A percentile compares a stretch with the other conserved stretches of the same genome.
phyloP scores from a whole-genome alignment of 2,113 vertebrate genomes.

The Vombatus ursinus region DNA sequence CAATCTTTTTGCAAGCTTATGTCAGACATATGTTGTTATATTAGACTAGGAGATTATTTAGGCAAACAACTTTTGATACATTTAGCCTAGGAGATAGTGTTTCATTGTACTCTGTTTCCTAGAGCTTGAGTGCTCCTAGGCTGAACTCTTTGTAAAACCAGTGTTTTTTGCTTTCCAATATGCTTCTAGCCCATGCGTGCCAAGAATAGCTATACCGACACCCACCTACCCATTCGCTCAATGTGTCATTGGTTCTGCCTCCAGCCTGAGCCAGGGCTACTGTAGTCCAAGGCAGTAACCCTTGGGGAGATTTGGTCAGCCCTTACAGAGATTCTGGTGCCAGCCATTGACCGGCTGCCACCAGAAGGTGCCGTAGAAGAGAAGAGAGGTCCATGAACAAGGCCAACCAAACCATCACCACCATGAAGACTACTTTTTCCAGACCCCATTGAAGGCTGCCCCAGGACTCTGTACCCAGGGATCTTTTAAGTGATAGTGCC shows the following conservation, averaged over 20 bases:
- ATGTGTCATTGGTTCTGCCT: background rate
- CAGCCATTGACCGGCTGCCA: background rate
- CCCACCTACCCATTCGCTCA: background rate
- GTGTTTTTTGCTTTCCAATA: constrained; percentile 3
- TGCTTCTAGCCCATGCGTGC: background rate
- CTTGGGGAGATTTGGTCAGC: background rate
- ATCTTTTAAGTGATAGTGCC: background rate
- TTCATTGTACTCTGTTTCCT: constrained; percentile 15
- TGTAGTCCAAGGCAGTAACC: background rate
- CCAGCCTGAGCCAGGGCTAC: background rate
- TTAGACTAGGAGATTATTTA: constrained; percentile 41
- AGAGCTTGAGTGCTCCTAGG: constrained; percentile 19
- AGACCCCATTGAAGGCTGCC: background rate
- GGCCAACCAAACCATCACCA: background rate
- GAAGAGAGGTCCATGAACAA: background rate
- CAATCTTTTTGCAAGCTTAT: constrained; percentile 38
- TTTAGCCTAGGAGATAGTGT: constrained; percentile 10
- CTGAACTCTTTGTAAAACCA: constrained; percentile 15
- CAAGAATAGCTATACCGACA: background rate
- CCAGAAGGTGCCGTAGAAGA: background rate
- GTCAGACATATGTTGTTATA: constrained; percentile 38
- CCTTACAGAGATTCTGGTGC: background rate
- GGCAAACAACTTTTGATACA: constrained; percentile 31
- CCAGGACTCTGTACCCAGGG: background rate
- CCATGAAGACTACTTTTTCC: background rate